Conservation (phyloP, 2,888 invertebrate species). For the Hirudinaria manillensis region DNA sequence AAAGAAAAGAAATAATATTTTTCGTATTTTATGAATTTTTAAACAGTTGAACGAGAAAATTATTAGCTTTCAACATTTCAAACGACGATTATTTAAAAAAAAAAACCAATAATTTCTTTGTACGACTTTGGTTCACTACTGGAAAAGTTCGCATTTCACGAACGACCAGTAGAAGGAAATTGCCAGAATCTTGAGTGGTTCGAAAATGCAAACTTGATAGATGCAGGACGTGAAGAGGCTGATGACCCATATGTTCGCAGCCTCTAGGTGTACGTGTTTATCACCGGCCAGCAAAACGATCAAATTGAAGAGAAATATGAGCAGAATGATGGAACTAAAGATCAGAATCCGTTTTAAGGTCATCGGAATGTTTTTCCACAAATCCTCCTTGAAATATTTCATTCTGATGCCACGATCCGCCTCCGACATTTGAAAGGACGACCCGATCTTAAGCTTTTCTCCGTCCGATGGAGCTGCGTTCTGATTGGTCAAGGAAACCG, state of each 20-base stretch:
- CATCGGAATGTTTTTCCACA: too few species aligned
- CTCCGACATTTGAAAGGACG: too few species aligned
- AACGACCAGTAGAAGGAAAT: slow-evolving; percentile 24
- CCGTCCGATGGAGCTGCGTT: too few species aligned
- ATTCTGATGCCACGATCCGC: too few species aligned
- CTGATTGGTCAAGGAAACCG: too few species aligned
- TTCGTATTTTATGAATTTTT: too few species aligned
- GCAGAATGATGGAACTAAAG: neutral
- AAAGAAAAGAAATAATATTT: too few species aligned
- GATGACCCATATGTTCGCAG: slow-evolving; percentile 18
- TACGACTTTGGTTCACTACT: neutral
- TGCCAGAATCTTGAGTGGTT: slow-evolving; percentile 30
- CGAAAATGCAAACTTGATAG: slow-evolving; percentile 24
- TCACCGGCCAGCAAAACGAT: slow-evolving; percentile 14
- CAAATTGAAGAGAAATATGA: neutral
- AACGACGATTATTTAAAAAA: neutral
- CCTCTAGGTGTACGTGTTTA: neutral
- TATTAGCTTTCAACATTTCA: neutral
- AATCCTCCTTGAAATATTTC: too few species aligned
- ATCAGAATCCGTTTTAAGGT: too few species aligned
- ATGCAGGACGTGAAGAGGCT: slow-evolving; percentile 15
- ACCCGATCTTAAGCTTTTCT: too few species aligned
- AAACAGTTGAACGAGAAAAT: neutral
- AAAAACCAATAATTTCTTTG: neutral
- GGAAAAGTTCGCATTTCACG: slow-evolving; percentile 5